phyloP scores from a whole-genome alignment of 2,888 invertebrate species.

The Acleris emargana region DNA sequence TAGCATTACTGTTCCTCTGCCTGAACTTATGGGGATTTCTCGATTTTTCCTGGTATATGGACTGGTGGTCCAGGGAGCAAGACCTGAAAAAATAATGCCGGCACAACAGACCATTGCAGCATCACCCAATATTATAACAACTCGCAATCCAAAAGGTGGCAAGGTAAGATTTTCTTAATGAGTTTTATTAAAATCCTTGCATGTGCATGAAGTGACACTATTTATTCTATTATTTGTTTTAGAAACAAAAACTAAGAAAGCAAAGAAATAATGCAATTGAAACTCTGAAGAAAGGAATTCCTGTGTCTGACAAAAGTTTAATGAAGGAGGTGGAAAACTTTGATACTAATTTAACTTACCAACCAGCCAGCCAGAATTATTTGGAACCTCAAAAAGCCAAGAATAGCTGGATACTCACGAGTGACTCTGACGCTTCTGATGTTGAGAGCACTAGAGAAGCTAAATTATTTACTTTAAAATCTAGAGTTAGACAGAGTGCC shows the following conservation, averaged over 20 bases:
- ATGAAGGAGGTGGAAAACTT: slow-evolving; percentile 73
- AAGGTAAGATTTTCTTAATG: slow-evolving; percentile 67
- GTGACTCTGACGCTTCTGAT: slow-evolving; percentile 88
- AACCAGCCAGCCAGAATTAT: slow-evolving; percentile 66
- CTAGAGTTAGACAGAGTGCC: slow-evolving; percentile 87
- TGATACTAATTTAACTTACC: slow-evolving; percentile 68
- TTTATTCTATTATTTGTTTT: slow-evolving; percentile 38
- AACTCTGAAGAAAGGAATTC: slow-evolving; percentile 75
- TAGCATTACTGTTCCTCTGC: slow-evolving; percentile 58
- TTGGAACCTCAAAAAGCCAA: slow-evolving; percentile 62
- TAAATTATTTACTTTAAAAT: slow-evolving; percentile 76
- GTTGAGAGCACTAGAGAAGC: slow-evolving; percentile 81
- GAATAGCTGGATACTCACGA: slow-evolving; percentile 75
- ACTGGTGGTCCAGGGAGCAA: slow-evolving; percentile 60
- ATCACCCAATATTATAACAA: slow-evolving; percentile 59
- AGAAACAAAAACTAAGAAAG: slow-evolving; percentile 79
- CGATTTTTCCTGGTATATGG: slow-evolving; percentile 83
- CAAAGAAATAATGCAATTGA: slow-evolving; percentile 77
- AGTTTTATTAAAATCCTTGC: neutral
- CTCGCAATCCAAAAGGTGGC: slow-evolving; percentile 80
- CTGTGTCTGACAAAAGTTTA: slow-evolving; percentile 70
- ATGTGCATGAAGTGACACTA: no score
- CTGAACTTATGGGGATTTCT: slow-evolving; percentile 84
- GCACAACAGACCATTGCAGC: slow-evolving; percentile 85
- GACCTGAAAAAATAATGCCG: slow-evolving; percentile 83